Conservation (phyloP, 2,113 vertebrate genomes). For the Scortum barcoo region DNA sequence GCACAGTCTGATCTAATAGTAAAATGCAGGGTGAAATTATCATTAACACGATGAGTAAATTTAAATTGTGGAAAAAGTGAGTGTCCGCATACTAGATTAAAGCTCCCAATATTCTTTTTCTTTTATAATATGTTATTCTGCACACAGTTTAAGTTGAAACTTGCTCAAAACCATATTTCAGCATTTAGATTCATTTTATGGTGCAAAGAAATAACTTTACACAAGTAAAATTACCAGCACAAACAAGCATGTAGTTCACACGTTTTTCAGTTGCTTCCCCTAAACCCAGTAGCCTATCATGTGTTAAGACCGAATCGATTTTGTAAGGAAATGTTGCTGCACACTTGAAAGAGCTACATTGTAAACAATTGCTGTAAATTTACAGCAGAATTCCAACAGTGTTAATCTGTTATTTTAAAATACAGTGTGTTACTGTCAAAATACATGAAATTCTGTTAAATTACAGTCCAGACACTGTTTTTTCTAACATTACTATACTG, state of each 20-base stretch:
- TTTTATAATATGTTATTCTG: not conserved
- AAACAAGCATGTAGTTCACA: conserved; percentile 12
- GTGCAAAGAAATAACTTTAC: not conserved
- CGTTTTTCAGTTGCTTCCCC: not conserved
- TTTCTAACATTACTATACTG: no score
- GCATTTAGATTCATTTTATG: not conserved
- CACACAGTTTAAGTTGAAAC: not conserved
- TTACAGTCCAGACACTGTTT: no score
- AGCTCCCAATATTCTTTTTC: not conserved
- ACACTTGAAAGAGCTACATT: conserved; percentile 34
- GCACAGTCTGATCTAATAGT: no score
- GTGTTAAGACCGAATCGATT: conserved; percentile 45
- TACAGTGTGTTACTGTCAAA: no score
- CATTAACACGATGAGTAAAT: not conserved
- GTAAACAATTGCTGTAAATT: no score
- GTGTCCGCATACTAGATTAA: no score
- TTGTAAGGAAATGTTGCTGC: conserved; percentile 54
- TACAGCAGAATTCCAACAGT: no score
- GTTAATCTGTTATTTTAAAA: no score
- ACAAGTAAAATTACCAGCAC: not conserved
- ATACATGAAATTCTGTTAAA: no score
- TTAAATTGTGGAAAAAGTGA: not conserved
- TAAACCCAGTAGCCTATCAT: not conserved
- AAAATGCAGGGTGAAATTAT: not conserved
- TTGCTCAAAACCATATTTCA: not conserved